Evolutionary conservation across 2,113 vertebrate species (phyloP).

Genomic region (Anguilla japonica): DNA sequence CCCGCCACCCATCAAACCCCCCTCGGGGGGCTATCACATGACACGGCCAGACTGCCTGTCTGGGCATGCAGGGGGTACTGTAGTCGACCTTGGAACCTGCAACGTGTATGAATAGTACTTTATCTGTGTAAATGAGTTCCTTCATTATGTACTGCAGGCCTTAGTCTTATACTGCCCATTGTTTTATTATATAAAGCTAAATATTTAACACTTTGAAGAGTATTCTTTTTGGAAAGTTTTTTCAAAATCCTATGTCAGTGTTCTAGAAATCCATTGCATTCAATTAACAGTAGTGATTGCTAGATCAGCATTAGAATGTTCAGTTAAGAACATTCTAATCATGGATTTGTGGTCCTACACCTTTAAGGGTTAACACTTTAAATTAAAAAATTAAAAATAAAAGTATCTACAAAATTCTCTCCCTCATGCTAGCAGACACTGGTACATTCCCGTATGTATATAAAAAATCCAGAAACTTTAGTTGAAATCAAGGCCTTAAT

Average conservation of each 20-base stretch:
- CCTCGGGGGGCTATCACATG: constrained; percentile 32
- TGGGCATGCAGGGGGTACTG: constrained; percentile 43
- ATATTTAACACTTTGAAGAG: no score
- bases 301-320: no score
- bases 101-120: constrained; percentile 2
- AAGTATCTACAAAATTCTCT: neutral
- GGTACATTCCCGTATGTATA: neutral
- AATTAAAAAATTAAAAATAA: neutral
- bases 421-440: neutral
- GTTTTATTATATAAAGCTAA: neutral
- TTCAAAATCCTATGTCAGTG: no score
- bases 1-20: neutral
- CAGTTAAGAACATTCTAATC: no score
- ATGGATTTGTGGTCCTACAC: no score
- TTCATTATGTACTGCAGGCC: no score
- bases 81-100: constrained; percentile 28
- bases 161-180: neutral
- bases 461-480: constrained; percentile 8
- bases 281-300: no score
- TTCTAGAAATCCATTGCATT: no score
- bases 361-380: constrained; percentile 6
- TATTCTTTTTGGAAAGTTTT: no score
- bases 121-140: neutral
- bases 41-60: constrained; percentile 42
- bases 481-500: constrained; percentile 26